Percentiles rank a stretch among this genome's conserved stretches.
Conservation (phyloP, 2,797 vertebrate species). For the Anguilla anguilla region DNA sequence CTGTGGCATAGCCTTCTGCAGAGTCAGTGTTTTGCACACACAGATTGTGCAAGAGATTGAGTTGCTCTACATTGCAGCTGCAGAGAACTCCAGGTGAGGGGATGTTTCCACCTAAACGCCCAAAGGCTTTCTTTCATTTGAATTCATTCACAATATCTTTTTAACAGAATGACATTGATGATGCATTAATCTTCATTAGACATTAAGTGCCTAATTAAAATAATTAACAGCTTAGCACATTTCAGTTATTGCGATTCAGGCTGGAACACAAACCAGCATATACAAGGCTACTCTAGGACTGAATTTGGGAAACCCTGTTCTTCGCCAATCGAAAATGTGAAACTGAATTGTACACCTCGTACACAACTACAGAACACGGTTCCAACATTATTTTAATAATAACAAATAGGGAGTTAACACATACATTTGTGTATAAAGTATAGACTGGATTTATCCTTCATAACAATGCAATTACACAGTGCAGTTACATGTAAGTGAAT, state of each 20-base stretch:
- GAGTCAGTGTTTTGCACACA: slow-evolving; percentile 27
- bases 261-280: too few relatives aligned
- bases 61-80: not conserved
- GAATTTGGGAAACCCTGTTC: too few relatives aligned
- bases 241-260: too few relatives aligned
- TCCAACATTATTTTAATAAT: not conserved
- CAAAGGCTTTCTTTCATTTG: not conserved
- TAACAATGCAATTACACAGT: not conserved
- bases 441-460: not conserved
- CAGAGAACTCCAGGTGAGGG: not conserved
- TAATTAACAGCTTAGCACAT: not conserved
- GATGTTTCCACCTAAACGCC: not conserved
- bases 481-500: not conserved
- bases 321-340: too few relatives aligned
- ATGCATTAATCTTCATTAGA: not conserved
- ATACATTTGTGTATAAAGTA: not conserved
- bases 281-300: too few relatives aligned
- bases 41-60: slow-evolving; percentile 23
- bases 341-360: too few relatives aligned
- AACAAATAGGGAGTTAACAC: not conserved
- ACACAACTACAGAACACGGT: not conserved
- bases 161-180: not conserved
- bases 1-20: slow-evolving; percentile 33
- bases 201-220: not conserved
- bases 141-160: not conserved